Conservation (phyloP, 2,888 invertebrate species). For the Steinernema hermaphroditum region DNA sequence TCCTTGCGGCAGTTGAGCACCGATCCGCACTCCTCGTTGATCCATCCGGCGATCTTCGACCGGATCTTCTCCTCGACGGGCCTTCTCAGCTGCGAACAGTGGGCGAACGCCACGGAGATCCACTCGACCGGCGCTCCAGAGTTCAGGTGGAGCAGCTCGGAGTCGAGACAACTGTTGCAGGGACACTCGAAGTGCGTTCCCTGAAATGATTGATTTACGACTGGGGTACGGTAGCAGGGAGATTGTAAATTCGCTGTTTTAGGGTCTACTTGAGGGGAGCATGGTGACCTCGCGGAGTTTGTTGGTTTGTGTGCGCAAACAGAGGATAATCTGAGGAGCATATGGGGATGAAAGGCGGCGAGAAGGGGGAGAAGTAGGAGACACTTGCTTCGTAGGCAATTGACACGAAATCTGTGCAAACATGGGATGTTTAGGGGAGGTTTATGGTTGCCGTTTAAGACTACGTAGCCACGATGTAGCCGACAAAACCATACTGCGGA, state of each 20-base stretch:
- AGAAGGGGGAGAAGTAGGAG: background rate
- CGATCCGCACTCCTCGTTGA: slow-evolving; percentile 33
- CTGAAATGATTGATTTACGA: slow-evolving; percentile 19
- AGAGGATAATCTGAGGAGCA: slow-evolving; percentile 8
- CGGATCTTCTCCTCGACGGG: slow-evolving; percentile 24
- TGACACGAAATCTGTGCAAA: background rate
- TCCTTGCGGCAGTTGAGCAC: slow-evolving; percentile 26
- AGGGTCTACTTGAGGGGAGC: background rate
- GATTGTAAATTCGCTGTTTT: background rate
- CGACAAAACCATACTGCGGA: too few species aligned
- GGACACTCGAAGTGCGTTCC: slow-evolving; percentile 6
- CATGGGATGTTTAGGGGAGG: background rate
- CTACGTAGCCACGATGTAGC: too few species aligned
- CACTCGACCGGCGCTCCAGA: slow-evolving; percentile 16
- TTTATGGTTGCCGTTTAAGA: background rate
- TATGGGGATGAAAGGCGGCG: background rate
- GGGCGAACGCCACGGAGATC: slow-evolving; percentile 31
- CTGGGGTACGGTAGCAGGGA: background rate
- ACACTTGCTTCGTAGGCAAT: background rate
- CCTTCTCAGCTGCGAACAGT: slow-evolving; percentile 6
- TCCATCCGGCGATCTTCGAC: slow-evolving; percentile 31
- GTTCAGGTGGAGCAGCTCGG: background rate
- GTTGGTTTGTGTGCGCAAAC: background rate
- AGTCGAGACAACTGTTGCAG: background rate
- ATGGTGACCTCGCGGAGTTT: background rate